Percentiles rank a stretch among this genome's conserved stretches.
Evolutionary conservation across 2,797 vertebrate genomes (phyloP).

Genomic region (Rhincodon typus): DNA sequence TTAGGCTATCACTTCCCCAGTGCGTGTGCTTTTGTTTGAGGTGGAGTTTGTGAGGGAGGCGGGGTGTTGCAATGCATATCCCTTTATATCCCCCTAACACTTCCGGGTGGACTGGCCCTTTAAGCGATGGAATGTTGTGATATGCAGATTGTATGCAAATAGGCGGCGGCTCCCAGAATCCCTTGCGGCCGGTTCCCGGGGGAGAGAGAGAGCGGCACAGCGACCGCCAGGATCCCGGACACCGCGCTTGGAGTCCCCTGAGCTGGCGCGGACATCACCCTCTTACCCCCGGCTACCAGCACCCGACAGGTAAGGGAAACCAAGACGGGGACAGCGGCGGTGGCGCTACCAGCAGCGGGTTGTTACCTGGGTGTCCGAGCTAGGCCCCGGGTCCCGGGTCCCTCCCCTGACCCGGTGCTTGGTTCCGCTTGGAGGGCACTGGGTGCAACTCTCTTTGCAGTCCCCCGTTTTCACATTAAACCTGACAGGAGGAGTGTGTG

Average conservation of each 20-base stretch:
- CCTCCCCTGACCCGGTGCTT: background rate
- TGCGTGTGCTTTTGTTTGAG: no score
- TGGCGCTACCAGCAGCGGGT: no score
- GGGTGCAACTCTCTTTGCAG: background rate
- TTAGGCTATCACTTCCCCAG: no score
- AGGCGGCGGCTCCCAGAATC: conserved; percentile 55
- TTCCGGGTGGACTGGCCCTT: background rate
- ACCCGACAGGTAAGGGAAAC: no score
- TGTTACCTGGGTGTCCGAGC: no score
- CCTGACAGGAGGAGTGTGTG: no score
- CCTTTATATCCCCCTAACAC: background rate
- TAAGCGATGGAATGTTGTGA: conserved; percentile 57
- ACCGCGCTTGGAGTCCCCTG: no score
- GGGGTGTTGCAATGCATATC: background rate
- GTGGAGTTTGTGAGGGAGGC: no score
- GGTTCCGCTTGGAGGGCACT: background rate
- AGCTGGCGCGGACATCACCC: no score
- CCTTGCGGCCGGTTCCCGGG: conserved; percentile 45
- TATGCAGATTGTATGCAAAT: conserved; percentile 49
- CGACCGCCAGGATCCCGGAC: no score
- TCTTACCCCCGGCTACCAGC: no score
- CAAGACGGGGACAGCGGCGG: background rate
- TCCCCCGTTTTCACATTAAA: background rate
- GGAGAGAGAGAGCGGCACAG: background rate
- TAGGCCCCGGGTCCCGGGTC: no score